Base-by-base conservation (phyloP, 2,888 invertebrate genomes). In the Spodoptera exigua region DNA sequence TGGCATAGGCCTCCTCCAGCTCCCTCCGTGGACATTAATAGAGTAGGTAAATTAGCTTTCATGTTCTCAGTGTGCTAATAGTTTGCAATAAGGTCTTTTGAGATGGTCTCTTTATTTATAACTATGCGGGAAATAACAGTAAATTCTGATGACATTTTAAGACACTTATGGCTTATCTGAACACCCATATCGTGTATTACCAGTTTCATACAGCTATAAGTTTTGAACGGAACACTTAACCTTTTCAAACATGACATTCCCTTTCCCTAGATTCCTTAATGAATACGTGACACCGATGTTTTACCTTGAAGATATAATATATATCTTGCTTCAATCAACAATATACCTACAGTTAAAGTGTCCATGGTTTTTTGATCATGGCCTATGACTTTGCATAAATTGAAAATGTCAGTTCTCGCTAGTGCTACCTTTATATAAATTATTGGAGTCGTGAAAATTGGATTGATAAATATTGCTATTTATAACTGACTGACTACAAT, bases 211-310 rank as follows among this genome's bases (percentile, higher is more conserved):
- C 5, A 44, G 58, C 14, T 62, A 39, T 40, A 56, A 17, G 47
- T 53, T 51, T 59, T 59, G 14, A 52, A 47, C 17, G 32, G 51
- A 46, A 36, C 44, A 56, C 55, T 72, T 71, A 58, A 67, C 62
- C 61, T 74, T 74, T 46, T 55, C 53, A 43, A 39, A 48, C 32
- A 39, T 53, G 37, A 52, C 54, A 46, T 54, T 71, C 49, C 60
- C 62, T 67, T 75, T 70, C 53, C 51, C 47, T 47, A 47, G 18
- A 56, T 54, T 16, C 35, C 44, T 69, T 68, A 48, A 14, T 39
- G 16, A 27, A 49, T 46, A 72, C 40, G 14, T 57, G 53, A 32
- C 4, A 32, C 27, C n/a, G 27, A 11, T 41, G 21, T 45, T 41
- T 48, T 40, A 32, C 71, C 66, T 70, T 61, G 49, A 52, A 61